These are phyloP conservation scores for Phyto melanocephala DNA, from an alignment of 2,888 invertebrate genomes.

Conservation along the genomic window DNA sequence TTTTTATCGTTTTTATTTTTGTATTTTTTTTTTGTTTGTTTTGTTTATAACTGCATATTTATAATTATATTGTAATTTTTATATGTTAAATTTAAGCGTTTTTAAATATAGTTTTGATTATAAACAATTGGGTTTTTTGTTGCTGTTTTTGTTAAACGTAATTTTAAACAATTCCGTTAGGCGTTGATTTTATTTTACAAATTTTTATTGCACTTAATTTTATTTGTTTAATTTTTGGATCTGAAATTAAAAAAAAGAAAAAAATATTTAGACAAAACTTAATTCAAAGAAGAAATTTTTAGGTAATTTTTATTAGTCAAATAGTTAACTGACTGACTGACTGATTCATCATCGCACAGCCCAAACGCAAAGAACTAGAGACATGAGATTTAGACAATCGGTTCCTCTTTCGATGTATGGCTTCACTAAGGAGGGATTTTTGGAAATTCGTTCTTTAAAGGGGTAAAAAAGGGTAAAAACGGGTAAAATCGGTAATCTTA, in stretches of 20 bases:
- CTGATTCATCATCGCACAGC: too few relatives aligned
- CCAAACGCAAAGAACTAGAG: too few relatives aligned
- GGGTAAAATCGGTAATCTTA: too few relatives aligned
- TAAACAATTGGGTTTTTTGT: slow-evolving; percentile 27
- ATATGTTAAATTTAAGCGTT: slow-evolving; percentile 1
- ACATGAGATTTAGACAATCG: too few relatives aligned
- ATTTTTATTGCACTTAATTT: slow-evolving; percentile 5
- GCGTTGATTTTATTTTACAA: not conserved
- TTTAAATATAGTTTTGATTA: not conserved
- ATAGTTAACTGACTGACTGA: too few relatives aligned
- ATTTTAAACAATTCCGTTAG: slow-evolving; percentile 36
- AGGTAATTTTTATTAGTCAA: not conserved
- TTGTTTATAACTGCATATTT: not conserved
- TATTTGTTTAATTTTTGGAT: not conserved
- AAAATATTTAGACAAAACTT: not conserved
- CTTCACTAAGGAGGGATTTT: too few relatives aligned
- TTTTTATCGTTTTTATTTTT: not conserved
- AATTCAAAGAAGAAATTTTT: not conserved
- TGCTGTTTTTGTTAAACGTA: not conserved
- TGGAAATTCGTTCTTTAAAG: too few relatives aligned
- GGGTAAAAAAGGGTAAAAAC: too few relatives aligned
- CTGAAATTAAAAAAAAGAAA: slow-evolving; percentile 11
- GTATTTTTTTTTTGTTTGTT: not conserved
- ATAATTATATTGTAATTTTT: slow-evolving; percentile 1
- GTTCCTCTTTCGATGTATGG: too few relatives aligned